Conservation (phyloP, 2,797 vertebrate species). For the Pagetopsis macropterus region DNA sequence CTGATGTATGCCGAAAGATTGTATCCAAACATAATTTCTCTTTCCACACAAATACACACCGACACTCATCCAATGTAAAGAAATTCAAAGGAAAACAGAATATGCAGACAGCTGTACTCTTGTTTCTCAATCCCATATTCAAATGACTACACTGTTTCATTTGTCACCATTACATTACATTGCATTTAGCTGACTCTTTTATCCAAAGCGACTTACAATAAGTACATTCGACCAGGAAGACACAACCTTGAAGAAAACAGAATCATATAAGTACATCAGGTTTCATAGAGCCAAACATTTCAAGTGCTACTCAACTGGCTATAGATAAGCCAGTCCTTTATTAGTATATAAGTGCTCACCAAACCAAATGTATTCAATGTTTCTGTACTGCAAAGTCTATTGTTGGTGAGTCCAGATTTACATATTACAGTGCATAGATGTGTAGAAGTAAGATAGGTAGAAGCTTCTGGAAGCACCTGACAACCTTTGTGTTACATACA, state of each 20-base stretch:
- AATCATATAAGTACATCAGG: too few relatives aligned
- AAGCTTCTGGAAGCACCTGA: not conserved
- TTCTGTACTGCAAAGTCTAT: not conserved
- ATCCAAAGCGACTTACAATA: too few relatives aligned
- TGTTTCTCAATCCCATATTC: not conserved
- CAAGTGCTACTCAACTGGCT: too few relatives aligned
- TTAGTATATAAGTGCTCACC: too few relatives aligned
- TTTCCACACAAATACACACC: not conserved
- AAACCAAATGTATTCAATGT: not conserved
- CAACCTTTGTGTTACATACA: not conserved
- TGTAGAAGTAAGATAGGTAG: not conserved
- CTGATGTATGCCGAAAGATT: not conserved
- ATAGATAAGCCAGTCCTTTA: too few relatives aligned
- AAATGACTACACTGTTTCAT: not conserved
- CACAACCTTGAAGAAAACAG: too few relatives aligned
- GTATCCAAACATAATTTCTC: not conserved
- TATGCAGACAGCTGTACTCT: not conserved
- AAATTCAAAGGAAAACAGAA: not conserved
- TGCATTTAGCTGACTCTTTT: too few relatives aligned
- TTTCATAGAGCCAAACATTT: too few relatives aligned
- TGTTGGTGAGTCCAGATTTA: slow-evolving; percentile 10
- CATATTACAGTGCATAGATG: not conserved
- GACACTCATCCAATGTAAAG: not conserved
- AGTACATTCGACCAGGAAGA: too few relatives aligned
- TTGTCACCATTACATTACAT: not conserved